Conservation (phyloP, 1,140 invertebrate species). For the Gonatopus flavifemur region DNA sequence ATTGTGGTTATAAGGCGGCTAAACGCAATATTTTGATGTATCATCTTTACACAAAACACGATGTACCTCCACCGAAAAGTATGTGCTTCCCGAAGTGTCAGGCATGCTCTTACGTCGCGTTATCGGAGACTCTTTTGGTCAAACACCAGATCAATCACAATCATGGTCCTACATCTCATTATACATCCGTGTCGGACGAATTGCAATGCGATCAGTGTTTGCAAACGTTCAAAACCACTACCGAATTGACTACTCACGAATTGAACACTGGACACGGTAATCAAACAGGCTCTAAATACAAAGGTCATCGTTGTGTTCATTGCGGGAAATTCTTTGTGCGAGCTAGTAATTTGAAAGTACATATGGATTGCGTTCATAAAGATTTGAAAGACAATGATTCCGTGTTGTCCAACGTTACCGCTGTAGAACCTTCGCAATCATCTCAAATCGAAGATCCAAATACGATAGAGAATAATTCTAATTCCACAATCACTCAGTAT, state of each 20-base stretch:
- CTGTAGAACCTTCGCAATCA: slow-evolving; percentile 53
- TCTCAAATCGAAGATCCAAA: slow-evolving; percentile 62
- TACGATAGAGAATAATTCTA: slow-evolving; percentile 2
- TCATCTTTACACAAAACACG: slow-evolving; percentile 80
- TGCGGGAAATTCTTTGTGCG: slow-evolving; percentile 47
- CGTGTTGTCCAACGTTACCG: not conserved
- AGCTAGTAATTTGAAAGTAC: slow-evolving; percentile 44
- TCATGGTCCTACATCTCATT: slow-evolving; percentile 35
- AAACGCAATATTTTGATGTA: slow-evolving; percentile 78
- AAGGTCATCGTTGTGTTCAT: slow-evolving; percentile 45
- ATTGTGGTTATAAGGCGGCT: slow-evolving; percentile 76
- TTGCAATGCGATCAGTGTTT: slow-evolving; percentile 43
- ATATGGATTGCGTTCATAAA: slow-evolving; percentile 47
- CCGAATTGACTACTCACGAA: slow-evolving; percentile 43
- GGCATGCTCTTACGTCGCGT: slow-evolving; percentile 72
- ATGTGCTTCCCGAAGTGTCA: slow-evolving; percentile 76
- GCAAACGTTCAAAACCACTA: slow-evolving; percentile 38
- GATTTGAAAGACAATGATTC: slow-evolving; percentile 21
- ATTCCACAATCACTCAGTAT: slow-evolving; percentile 33
- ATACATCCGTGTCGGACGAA: slow-evolving; percentile 22
- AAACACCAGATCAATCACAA: slow-evolving; percentile 67
- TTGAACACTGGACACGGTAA: slow-evolving; percentile 43
- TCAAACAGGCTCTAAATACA: slow-evolving; percentile 32
- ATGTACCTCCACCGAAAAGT: slow-evolving; percentile 70
- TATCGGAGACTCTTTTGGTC: slow-evolving; percentile 67